Percentiles rank a stretch among this genome's conserved stretches.
Evolutionary conservation across 2,888 invertebrate genomes (phyloP).

Genomic region (Mesorhabditis sp.): DNA sequence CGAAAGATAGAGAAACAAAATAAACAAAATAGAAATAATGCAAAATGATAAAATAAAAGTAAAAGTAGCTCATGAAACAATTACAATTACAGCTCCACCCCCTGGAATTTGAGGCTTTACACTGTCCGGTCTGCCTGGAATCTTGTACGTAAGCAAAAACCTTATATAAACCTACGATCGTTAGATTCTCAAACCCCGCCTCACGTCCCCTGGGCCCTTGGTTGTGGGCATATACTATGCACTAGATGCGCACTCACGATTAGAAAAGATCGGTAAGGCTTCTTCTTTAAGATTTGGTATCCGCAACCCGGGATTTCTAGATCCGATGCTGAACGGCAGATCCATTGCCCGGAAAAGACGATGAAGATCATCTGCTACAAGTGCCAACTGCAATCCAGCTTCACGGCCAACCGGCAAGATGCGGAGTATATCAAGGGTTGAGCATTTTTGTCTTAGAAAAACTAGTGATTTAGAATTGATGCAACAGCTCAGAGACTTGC

Average conservation of each 20-base stretch:
- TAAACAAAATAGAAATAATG: background rate
- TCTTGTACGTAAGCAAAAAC: too few relatives aligned
- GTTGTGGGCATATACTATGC: background rate
- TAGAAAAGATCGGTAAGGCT: background rate
- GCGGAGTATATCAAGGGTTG: background rate
- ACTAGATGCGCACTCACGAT: background rate
- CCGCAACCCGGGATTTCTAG: background rate
- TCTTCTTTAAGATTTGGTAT: background rate
- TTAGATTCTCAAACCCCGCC: background rate
- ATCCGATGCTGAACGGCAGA: background rate
- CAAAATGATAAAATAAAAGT: background rate
- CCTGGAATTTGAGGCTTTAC: too few relatives aligned
- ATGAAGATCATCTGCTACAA: conserved; percentile 1
- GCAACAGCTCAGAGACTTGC: background rate
- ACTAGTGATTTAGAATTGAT: background rate
- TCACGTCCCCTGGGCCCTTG: background rate
- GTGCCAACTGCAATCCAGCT: background rate
- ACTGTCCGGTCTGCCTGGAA: too few relatives aligned
- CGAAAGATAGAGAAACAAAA: background rate
- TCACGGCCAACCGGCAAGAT: conserved; percentile 5
- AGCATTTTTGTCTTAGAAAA: background rate
- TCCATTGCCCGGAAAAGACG: background rate
- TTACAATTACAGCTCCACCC: too few relatives aligned
- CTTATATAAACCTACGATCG: too few relatives aligned
- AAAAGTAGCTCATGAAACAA: background rate